Conservation (phyloP, 2,113 vertebrate genomes). For the Morphnarchus princeps region DNA sequence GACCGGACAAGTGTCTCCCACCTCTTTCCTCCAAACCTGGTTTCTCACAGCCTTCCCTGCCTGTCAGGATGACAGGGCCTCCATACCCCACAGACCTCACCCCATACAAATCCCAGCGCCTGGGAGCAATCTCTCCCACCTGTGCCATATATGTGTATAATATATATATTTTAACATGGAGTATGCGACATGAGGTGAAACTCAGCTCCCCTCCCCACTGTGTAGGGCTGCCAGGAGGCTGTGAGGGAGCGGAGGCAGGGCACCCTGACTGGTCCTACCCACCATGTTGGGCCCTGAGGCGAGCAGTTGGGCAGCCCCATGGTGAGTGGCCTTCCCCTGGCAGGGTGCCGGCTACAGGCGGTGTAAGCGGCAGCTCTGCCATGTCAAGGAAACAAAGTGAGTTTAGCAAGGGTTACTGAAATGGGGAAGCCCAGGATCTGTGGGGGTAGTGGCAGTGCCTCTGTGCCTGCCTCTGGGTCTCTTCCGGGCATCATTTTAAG, state of each 20-base stretch:
- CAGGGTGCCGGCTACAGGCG: accelerated
- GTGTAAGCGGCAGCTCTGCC: neutral
- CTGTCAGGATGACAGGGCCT: neutral
- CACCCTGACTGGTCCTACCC: neutral
- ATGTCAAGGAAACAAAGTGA: accelerated
- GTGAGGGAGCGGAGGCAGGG: neutral
- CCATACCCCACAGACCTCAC: neutral
- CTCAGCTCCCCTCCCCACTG: neutral
- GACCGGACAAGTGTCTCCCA: neutral
- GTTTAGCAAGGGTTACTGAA: accelerated
- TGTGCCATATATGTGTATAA: no score
- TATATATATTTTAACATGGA: neutral
- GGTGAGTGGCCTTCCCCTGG: accelerated
- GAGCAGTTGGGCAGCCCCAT: accelerated
- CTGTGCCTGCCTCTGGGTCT: neutral
- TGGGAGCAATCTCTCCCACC: neutral
- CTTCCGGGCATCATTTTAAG: neutral
- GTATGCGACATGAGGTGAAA: neutral
- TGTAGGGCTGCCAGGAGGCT: accelerated
- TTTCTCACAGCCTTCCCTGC: neutral
- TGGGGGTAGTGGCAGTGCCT: no score
- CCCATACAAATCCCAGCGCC: neutral
- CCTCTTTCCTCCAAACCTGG: neutral
- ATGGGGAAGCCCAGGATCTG: neutral
- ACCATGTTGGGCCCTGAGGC: neutral